Evolutionary conservation across 2,113 vertebrate genomes (phyloP).

Genomic region (Oreochromis niloticus): DNA sequence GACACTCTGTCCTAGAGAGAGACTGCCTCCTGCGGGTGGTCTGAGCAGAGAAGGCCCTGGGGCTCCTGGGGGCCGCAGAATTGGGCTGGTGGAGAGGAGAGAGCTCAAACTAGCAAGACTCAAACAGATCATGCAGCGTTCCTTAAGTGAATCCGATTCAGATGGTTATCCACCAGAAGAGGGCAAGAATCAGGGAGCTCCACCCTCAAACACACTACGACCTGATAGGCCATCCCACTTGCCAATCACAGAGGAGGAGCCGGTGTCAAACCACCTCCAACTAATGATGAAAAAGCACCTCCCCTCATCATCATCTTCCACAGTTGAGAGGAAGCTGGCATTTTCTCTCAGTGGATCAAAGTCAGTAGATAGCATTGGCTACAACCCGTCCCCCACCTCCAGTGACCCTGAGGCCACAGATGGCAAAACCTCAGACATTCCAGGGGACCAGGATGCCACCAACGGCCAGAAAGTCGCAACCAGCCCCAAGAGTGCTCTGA

Average conservation of each 20-base stretch:
- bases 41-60: constrained; percentile 49
- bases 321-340: constrained; percentile 78
- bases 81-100: constrained; percentile 77
- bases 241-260: constrained; percentile 82
- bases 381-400: constrained; percentile 86
- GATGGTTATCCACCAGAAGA: constrained; percentile 85
- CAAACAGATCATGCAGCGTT: constrained; percentile 91
- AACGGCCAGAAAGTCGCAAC: constrained; percentile 80
- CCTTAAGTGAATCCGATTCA: constrained; percentile 88
- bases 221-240: constrained; percentile 83
- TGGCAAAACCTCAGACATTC: constrained; percentile 45
- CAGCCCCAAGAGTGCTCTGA: constrained; percentile 97
- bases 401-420: constrained; percentile 80
- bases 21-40: constrained; percentile 63
- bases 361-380: constrained; percentile 74
- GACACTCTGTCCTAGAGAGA: constrained; percentile 78
- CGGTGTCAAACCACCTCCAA: constrained; percentile 70
- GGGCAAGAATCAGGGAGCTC: constrained; percentile 64
- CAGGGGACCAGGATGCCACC: constrained; percentile 66
- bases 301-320: constrained; percentile 27
- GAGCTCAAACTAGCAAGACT: constrained; percentile 88
- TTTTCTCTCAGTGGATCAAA: constrained; percentile 82
- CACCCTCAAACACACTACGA: constrained; percentile 22
- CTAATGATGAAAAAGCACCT: constrained; percentile 82
- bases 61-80: constrained; percentile 43